Evolutionary conservation across 2,888 invertebrate genomes (phyloP), one percentile per base, ranked within the genome.

Genomic region (Antitype chi): DNA sequence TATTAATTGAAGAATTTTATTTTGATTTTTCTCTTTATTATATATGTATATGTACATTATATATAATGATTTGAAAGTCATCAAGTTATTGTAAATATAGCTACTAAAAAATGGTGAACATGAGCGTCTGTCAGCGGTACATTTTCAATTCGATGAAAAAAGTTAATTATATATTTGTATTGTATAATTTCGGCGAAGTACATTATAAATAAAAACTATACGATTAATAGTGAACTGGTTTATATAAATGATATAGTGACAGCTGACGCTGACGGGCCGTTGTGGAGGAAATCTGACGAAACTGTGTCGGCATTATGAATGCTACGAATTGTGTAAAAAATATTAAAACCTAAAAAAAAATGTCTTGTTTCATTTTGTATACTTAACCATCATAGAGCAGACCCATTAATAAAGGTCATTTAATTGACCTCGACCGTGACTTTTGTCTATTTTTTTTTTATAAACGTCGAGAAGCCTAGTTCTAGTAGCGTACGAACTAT

Each of bases 291-390:
- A 85, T 87, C 92, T 89, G 93, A 90, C 91, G 92, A 91, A 91
- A 94, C 90, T 92, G 94, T 96, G 96, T 96, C 96, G 95, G 97
- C 97, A 97, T 97, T 97, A 96, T 96, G 95, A 97, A 97, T 97
- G 97, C 97, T 97, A 96, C 96, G 93, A 96, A 97, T 97, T 97
- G 97, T 97, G 97, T 97, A 97, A 97, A 97, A 97, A 97, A 97
- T 95, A 97, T 97, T 97, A 97, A 97, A 97, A 97, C 94, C 93
- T 94, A 94, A 95, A 97, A 97, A 76, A 96, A 96, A 95, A 94
- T 90, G 70, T 85, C 83, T 94, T 91, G 95, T 96, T 96, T 97
- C 88, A 93, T 95, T 96, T 75, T 73, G 52, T 68, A 79, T 85
- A 13, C 13, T 43, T 47, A 80, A 81, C 66, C 68, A n/a, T n/a